Evolutionary conservation across 2,797 vertebrate species (phyloP), one percentile per base, ranked within the genome.

Genomic region (Chelmon rostratus): DNA sequence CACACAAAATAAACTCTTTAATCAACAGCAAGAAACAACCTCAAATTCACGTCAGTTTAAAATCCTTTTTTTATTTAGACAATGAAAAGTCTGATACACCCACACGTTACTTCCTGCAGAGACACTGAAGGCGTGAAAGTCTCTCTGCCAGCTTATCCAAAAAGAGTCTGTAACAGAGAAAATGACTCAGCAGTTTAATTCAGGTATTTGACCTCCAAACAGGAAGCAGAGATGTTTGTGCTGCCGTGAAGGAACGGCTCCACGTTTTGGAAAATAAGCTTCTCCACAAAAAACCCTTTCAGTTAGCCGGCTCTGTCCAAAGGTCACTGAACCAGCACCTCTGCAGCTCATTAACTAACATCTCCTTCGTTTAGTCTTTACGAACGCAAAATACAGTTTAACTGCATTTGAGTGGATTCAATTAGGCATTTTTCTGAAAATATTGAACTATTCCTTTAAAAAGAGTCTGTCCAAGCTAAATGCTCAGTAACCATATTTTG

Each of bases 51-150:
- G 46, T 68, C 19, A 67, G n/a, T 76, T 79, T 75, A 50, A 84
- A 72, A 81, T 62, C 8, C 3, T 66, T 31, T 47, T 58, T 85
- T 82, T 86, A 84, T 88, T 88, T 38, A 53, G 53, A 86, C 75
- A 79, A 72, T 68, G 72, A 77, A 81, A 84, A 77, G 57, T 66
- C 57, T 3, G 75, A 82, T 38, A 76, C 65, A 81, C 82, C 52
- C 76, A 84, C 68, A 82, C 19, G 16, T 74, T 47, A 73, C 70
- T 40, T 54, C 6, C 65, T 66, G 67, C 80, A 72, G 63, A 83
- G 12, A 87, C 76, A 79, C 71, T 80, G 85, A 77, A 85, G 85
- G 87, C 84, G 68, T 83, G 61, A 79, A 80, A 72, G 74, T 76
- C 71, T 80, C 69, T 82, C 44, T 0, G 62, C 68, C 59, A 64